Evolutionary conservation across 2,113 vertebrate species (phyloP), one percentile per base, ranked within the genome.

Genomic region (Coptodon rendalli): DNA sequence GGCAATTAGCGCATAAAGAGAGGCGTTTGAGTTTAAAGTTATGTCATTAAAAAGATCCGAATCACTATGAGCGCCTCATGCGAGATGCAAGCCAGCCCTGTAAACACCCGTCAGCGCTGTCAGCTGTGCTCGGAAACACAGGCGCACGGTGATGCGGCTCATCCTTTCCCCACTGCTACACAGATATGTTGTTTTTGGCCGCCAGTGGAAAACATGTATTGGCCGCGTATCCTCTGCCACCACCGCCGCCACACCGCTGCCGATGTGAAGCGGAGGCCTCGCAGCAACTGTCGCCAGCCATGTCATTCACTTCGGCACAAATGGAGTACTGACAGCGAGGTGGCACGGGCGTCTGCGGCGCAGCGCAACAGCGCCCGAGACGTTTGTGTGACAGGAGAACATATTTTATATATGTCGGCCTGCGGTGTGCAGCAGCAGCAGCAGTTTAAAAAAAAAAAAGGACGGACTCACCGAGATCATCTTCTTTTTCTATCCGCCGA

Each of bases 381-480:
- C 80, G 90, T 84, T 14, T 48, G 61, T 81, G 78, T 90, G 93
- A 90, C 89, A 86, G 68, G 36, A 24, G 80, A 29, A 82, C 80
- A 90, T 86, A 34, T 85, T 84, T 88, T 36, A 82, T 86, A 81
- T 29, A 86, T 79, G 89, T 90, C 81, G 91, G 90, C 92, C 92
- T 92, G 91, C 89, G 52, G 91, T 78, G 88, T 88, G 89, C 71
- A 82, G 82, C 86, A 50, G 84, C 63, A 87, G 71, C 31, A 36
- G 50, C 59, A 61, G 29, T 0, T 6, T 12, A 11, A 14, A 7
- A 2, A 2, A 9, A 9, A 12, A 38, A 53, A 89, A 84, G 90
- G 84, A 91, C 86, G 86, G 89, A 96, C 96, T 96, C 94, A 96
- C 96, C 95, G 91, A 84, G 89, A 90, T 93, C 95, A 95, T 96